phyloP scores from a whole-genome alignment of 1,140 invertebrate species.

The Drosophila lacteicornis region DNA sequence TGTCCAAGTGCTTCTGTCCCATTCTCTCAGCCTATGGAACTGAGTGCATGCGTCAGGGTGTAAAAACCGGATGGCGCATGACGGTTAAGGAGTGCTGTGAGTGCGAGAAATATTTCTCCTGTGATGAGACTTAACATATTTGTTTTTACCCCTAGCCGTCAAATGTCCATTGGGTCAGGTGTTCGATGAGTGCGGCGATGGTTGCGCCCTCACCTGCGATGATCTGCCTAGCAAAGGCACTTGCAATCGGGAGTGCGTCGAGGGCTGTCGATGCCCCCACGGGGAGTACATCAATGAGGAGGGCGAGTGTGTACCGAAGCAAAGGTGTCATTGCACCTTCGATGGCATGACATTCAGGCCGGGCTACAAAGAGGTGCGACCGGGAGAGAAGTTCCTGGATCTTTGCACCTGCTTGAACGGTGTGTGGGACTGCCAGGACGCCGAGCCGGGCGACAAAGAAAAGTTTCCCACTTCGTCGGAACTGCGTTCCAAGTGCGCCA shows the following conservation, averaged over 20 bases:
- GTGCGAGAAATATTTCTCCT: slow-evolving; percentile 84
- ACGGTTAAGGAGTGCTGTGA: slow-evolving; percentile 90
- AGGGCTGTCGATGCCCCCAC: slow-evolving; percentile 94
- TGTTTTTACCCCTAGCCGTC: slow-evolving; percentile 84
- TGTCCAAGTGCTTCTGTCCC: slow-evolving; percentile 91
- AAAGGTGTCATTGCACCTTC: slow-evolving; percentile 91
- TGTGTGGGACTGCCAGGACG: slow-evolving; percentile 90
- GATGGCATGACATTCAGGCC: slow-evolving; percentile 90
- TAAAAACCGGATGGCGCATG: slow-evolving; percentile 91
- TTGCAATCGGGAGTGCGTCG: slow-evolving; percentile 88
- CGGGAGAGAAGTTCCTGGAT: slow-evolving; percentile 88
- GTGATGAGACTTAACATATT: background rate
- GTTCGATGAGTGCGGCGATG: slow-evolving; percentile 92
- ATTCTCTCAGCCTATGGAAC: slow-evolving; percentile 92
- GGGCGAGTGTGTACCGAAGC: slow-evolving; percentile 91
- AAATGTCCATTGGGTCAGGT: slow-evolving; percentile 91
- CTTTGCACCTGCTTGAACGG: slow-evolving; percentile 91
- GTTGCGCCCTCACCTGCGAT: slow-evolving; percentile 89
- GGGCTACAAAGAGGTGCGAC: slow-evolving; percentile 90
- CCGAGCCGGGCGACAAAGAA: slow-evolving; percentile 87
- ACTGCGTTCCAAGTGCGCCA: slow-evolving; percentile 87
- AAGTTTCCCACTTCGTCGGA: slow-evolving; percentile 88
- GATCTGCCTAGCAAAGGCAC: slow-evolving; percentile 86
- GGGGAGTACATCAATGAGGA: slow-evolving; percentile 90
- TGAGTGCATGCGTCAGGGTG: slow-evolving; percentile 90